Base-by-base conservation (phyloP, 1,140 invertebrate genomes). In the Heterodera schachtii region DNA sequence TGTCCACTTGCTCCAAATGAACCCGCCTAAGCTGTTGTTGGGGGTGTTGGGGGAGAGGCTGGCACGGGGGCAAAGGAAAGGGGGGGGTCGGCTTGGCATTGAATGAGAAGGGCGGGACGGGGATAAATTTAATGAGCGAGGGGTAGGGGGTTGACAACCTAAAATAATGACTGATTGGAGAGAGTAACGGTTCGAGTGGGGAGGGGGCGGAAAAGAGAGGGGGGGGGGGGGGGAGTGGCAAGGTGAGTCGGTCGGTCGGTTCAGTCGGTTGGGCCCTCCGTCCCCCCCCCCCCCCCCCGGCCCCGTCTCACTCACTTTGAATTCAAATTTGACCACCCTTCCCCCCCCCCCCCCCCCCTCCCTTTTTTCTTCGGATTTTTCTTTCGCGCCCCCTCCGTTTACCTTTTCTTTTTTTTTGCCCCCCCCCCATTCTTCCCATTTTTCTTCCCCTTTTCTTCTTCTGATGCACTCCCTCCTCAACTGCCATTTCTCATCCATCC, bases 401-500 rank as follows among this genome's bases (percentile, higher is more conserved):
- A 8, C 67, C n/a, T 69, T 43, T 19, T 7, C 4, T 43, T 3
- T 19, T 69, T 69, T 31, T 31, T 31, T 31, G 31, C 69, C 7
- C 69, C 44, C 16, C 69, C 31, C 21, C 31, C 44, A 21, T 69
- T 31, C 31, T 31, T 31, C 31, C 31, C 67, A 69, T 9, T 9
- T 19, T 7, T 8, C 19, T 31, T 7, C 41, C 69, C 6, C 44
- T 71, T 71, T 46, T 71, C 6, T 71, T 41, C 13, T 3, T 9
- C 69, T 41, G 69, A 71, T 71, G 69, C 69, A 71, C 69, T 71
- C 69, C 31, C n/a, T 41, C 69, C 11, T 64, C 19, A 19, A 64
- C 57, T 64, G 57, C 19, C 57, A 64, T 64, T 19, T 64, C 69
- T 46, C 69, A 71, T 71, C 41, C 67, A 11, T 71, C 31, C 69